Base-by-base conservation (phyloP, 1,140 invertebrate species). In the Drosophila ohnishii region DNA sequence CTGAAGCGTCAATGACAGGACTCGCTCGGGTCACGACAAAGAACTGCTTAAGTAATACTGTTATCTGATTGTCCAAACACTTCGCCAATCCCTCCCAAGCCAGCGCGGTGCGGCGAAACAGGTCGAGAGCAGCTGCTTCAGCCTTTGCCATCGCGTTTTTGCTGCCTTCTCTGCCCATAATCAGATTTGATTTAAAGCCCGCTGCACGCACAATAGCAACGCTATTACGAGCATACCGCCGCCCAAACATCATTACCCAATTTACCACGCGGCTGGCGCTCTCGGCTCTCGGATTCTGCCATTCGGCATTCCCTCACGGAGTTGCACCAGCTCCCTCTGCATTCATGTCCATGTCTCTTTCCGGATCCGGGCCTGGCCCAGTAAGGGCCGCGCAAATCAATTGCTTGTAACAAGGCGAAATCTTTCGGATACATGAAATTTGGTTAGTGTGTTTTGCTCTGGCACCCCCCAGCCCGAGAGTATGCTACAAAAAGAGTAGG, bases 401-500 rank as follows among this genome's bases (percentile, higher is more conserved):
- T 84, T 84, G 72, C 71, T 69, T 37, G 80, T 67, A 80, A 79
- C 72, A 83, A 60, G 76, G 53, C 67, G 40, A 83, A 79, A 84
- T 84, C 80, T 73, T 83, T 79, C 53, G 63, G 67, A 79, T 76
- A 83, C 76, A 83, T 44, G 67, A 62, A 83, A 84, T 77, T 77
- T 84, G 67, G 74, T 84, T 84, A 76, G 66, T 73, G 50, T 63
- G 66, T 62, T 83, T 59, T 62, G 66, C 55, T 66, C 61, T 77
- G 73, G 73, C 66, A 59, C 70, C 70, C 28, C 5, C 13, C n/a
- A 32, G 57, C 25, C 1, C 16, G 5, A 25, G 28, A 25, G 5
- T 34, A 22, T 22, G 22, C 2, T 22, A 19, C 34, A 37, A 6
- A 28, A 14, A 25, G 44, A 5, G 8, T n/a, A 25, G 22, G 13